Conservation (phyloP, 1,140 invertebrate species). For the Cardiocondyla obscurior region DNA sequence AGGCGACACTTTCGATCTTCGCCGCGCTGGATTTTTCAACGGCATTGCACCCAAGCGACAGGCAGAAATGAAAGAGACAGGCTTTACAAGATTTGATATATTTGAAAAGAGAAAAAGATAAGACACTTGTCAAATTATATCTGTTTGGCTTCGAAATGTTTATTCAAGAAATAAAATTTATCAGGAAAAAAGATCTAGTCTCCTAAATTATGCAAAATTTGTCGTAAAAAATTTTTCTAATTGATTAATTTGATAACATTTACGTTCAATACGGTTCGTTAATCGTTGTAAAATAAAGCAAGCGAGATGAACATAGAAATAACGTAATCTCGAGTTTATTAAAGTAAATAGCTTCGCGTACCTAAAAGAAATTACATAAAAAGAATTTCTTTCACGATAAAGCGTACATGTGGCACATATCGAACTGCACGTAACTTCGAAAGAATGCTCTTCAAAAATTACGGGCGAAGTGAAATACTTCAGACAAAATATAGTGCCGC, state of each 20-base stretch:
- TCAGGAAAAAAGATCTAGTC: neutral
- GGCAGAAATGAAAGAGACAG: slow-evolving; percentile 38
- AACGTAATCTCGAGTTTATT: neutral
- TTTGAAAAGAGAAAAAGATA: neutral
- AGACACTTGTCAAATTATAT: slow-evolving; percentile 17
- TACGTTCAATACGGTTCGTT: neutral
- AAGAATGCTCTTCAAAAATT: slow-evolving; percentile 31
- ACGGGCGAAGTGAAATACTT: slow-evolving; percentile 35
- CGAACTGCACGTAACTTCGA: neutral
- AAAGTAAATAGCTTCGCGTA: slow-evolving; percentile 14
- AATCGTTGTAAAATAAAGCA: neutral
- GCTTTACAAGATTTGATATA: slow-evolving; percentile 17
- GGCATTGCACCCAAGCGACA: slow-evolving; percentile 9
- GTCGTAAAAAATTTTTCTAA: neutral
- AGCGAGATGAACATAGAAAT: neutral
- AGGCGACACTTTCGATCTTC: slow-evolving; percentile 52
- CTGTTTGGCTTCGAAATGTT: neutral
- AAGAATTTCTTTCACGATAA: slow-evolving; percentile 3
- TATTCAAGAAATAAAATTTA: neutral
- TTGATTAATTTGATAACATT: neutral
- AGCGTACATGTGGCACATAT: neutral
- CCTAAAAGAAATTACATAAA: neutral
- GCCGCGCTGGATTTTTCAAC: slow-evolving; percentile 52
- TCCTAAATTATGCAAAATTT: neutral
- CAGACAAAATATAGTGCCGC: slow-evolving; percentile 36